phyloP scores from a whole-genome alignment of 2,888 invertebrate species.

The Cepaea hortensis region DNA sequence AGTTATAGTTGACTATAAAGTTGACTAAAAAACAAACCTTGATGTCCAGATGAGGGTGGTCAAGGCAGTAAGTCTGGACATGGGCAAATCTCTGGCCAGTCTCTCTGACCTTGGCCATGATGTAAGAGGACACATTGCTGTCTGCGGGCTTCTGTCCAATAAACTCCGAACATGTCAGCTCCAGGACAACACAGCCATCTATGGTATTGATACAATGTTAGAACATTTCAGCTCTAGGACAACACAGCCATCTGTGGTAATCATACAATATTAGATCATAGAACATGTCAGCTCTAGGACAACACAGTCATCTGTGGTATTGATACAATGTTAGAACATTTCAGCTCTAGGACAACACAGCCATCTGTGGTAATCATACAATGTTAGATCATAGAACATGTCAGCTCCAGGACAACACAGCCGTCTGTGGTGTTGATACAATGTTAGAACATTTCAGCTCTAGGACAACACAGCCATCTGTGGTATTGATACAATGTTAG shows the following conservation, averaged over 20 bases:
- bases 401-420: too few relatives aligned
- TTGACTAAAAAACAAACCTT: conserved; percentile 58
- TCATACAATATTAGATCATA: too few relatives aligned
- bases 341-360: too few relatives aligned
- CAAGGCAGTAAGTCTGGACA: conserved; percentile 65
- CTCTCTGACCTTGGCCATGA: conserved; percentile 67
- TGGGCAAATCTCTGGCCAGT: conserved; percentile 67
- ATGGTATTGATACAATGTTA: conserved; percentile 4
- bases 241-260: too few relatives aligned
- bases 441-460: conserved; percentile 65
- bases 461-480: conserved; percentile 62
- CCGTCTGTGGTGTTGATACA: conserved; percentile 51
- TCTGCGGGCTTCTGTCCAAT: conserved; percentile 68
- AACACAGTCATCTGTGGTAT: too few relatives aligned
- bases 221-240: background rate
- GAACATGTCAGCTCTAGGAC: too few relatives aligned
- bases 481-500: background rate
- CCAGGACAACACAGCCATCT: conserved; percentile 62
- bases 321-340: too few relatives aligned
- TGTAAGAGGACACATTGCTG: conserved; percentile 68
- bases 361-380: too few relatives aligned
- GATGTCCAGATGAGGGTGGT: conserved; percentile 69
- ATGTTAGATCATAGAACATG: too few relatives aligned
- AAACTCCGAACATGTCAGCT: conserved; percentile 65
- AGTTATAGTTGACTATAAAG: too few relatives aligned